Base-by-base conservation (phyloP, 2,797 vertebrate species). In the Huso huso region DNA sequence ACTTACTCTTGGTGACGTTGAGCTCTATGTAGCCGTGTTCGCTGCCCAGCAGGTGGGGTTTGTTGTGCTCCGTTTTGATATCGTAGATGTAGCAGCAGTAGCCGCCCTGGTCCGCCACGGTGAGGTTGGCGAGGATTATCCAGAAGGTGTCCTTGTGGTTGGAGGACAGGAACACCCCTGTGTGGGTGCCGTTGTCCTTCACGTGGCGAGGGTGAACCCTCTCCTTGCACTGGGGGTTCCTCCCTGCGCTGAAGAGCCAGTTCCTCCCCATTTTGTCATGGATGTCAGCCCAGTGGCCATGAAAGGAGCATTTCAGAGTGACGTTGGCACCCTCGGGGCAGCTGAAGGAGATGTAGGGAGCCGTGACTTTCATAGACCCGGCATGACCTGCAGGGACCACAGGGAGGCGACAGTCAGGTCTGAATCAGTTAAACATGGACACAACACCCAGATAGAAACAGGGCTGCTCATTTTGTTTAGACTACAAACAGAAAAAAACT, bases 51-150 rank as follows among this genome's bases (percentile, higher is more conserved):
- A 51, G 4, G 0, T 55, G 49, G 2, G 80, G 72, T 4, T 73
- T 73, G 12, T 81, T 62, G 0, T 2, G 1, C 6, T 79, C 80
- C 61, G 49, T 2, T 10, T 75, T 66, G 2, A 79, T 0, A 52
- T 94, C 94, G 3, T 86, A 37, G 1, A 83, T 68, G 0, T 90
- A 62, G 63, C 96, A 98, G 84, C 96, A 99, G 85, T 99, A 98
- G 63, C 91, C 85, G 6, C 96, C 96, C 0, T 91, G 87, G 75
- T 96, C 93, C 0, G 50, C 48, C 0, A 1, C 8, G 0, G 85
- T 92, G 75, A 99, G 73, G 18, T 93, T 88, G 61, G 51, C 66
- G 70, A 99, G 72, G 48, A 69, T 48, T 55, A 95, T 60, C 71
- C 89, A 89, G 75, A 96, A 90, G 61, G 73, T 76, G 0, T 86